phyloP scores from a whole-genome alignment of 2,888 invertebrate species.

The Torymus auratus region DNA sequence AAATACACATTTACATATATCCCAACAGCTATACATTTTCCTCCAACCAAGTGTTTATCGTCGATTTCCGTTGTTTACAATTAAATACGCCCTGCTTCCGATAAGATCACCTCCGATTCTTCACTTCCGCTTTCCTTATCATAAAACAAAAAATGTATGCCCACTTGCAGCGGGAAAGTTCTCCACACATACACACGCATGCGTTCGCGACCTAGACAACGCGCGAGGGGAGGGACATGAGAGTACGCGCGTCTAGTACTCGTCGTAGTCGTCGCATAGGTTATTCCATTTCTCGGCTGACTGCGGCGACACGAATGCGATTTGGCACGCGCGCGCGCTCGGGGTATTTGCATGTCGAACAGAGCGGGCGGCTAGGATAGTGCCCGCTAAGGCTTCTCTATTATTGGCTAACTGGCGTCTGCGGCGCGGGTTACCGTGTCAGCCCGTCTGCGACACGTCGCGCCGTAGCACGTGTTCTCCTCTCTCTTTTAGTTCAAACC shows the following conservation, averaged over 20 bases:
- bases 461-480: conserved; percentile 50
- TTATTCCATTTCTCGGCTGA: conserved; percentile 46
- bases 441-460: conserved; percentile 65
- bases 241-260: neutral
- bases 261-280: neutral
- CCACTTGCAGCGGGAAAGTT: too few species aligned
- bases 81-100: too few species aligned
- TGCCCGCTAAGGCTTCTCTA: conserved; percentile 68
- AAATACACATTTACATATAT: too few species aligned
- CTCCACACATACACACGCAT: too few species aligned
- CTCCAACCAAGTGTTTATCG: too few species aligned
- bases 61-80: too few species aligned
- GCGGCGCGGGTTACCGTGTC: conserved; percentile 70
- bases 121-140: too few species aligned
- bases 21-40: too few species aligned
- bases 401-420: conserved; percentile 68
- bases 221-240: neutral
- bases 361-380: conserved; percentile 3
- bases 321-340: conserved; percentile 64
- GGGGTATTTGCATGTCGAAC: conserved; percentile 54
- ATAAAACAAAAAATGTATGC: too few species aligned
- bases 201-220: neutral
- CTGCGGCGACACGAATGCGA: conserved; percentile 61
- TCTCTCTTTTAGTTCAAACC: neutral
- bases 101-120: too few species aligned